Conservation (phyloP, 2,113 vertebrate genomes). For the Gopherus evgoodei region DNA sequence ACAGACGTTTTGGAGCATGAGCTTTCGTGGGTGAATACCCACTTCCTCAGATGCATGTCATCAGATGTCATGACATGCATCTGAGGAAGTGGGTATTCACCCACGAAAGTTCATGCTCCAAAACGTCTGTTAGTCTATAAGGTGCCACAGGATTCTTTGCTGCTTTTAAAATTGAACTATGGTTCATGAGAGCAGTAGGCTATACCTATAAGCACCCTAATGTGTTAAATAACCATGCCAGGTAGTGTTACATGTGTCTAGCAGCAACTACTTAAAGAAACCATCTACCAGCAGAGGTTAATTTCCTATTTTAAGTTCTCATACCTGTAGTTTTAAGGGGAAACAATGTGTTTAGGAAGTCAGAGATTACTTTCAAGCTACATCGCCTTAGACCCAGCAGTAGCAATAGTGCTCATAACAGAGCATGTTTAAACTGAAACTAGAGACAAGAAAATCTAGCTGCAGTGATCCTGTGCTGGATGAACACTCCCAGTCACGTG, state of each 20-base stretch:
- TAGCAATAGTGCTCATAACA: constrained; percentile 28
- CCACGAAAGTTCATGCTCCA: too few species aligned
- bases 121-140: too few species aligned
- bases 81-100: too few species aligned
- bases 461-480: neutral
- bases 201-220: constrained; percentile 77
- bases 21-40: too few species aligned
- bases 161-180: constrained; percentile 84
- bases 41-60: too few species aligned
- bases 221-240: constrained; percentile 77
- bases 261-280: constrained; percentile 68
- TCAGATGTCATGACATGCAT: too few species aligned
- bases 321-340: constrained; percentile 59
- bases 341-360: constrained; percentile 58
- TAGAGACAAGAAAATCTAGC: neutral
- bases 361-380: constrained; percentile 35
- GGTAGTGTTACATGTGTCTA: constrained; percentile 60
- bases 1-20: too few species aligned
- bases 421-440: constrained; percentile 3
- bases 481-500: neutral
- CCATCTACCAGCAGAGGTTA: constrained; percentile 74
- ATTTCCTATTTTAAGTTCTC: constrained; percentile 67
- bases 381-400: constrained; percentile 22
- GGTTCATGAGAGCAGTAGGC: constrained; percentile 75
- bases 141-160: too few species aligned